A percentile compares a stretch with the other conserved stretches of the same genome.
Conservation (phyloP, 1,140 invertebrate genomes). For the Zophobas morio region DNA sequence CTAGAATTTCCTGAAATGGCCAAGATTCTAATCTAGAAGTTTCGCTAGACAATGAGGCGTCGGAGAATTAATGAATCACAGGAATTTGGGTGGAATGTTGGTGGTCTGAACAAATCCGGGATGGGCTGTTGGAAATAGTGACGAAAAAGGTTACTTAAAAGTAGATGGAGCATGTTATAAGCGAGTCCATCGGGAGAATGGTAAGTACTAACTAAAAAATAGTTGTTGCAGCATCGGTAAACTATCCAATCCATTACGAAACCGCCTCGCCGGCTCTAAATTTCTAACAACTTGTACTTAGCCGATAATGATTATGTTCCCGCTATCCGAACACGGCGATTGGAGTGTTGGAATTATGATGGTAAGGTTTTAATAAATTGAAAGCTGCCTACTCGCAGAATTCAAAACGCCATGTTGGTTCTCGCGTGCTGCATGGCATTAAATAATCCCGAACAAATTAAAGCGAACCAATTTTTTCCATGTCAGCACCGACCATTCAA, state of each 20-base stretch:
- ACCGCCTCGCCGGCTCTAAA: background rate
- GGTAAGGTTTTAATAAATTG: slow-evolving; percentile 10
- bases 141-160: too few species aligned
- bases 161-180: too few species aligned
- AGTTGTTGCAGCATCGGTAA: too few species aligned
- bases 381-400: slow-evolving; percentile 23
- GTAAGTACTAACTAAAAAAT: too few species aligned
- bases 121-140: too few species aligned
- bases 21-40: slow-evolving; percentile 7
- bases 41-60: slow-evolving; percentile 42
- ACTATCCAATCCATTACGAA: background rate
- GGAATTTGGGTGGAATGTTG: slow-evolving; percentile 13
- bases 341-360: slow-evolving; percentile 11
- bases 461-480: slow-evolving; percentile 53
- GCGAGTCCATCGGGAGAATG: too few species aligned
- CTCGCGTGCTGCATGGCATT: slow-evolving; percentile 51
- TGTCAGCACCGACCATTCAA: slow-evolving; percentile 50
- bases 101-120: slow-evolving; percentile 3
- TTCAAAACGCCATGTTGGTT: slow-evolving; percentile 48
- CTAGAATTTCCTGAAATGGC: slow-evolving; percentile 9
- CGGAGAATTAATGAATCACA: slow-evolving; percentile 1
- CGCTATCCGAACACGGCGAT: background rate
- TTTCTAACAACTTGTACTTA: background rate
- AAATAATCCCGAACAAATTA: slow-evolving; percentile 53
- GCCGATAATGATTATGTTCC: slow-evolving; percentile 14